A percentile compares a stretch with the other conserved stretches of the same genome.
phyloP scores from a whole-genome alignment of 2,113 vertebrate species.

The Hippocampus comes region DNA sequence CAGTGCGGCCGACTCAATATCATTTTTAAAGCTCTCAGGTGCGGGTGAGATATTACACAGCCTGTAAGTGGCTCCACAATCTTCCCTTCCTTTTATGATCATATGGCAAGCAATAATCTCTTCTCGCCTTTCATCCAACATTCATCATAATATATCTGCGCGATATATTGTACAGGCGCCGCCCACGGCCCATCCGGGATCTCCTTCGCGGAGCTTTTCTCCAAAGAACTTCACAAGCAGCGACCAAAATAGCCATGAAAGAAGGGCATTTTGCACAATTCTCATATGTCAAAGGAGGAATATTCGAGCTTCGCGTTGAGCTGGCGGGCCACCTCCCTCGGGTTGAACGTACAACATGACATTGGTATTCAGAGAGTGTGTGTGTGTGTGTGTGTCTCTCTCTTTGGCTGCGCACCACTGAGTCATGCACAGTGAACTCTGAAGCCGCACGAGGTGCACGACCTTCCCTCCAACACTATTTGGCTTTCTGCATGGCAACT shows the following conservation, averaged over 20 bases:
- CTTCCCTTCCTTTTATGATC: conserved; percentile 7
- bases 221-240: conserved; percentile 35
- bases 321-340: conserved; percentile 12
- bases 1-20: not conserved
- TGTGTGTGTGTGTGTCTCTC: conserved; percentile 6
- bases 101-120: conserved; percentile 10
- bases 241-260: conserved; percentile 28
- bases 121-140: conserved; percentile 8
- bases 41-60: conserved; percentile 1
- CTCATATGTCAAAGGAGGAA: not conserved
- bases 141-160: conserved; percentile 2
- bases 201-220: conserved; percentile 13
- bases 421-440: conserved; percentile 54
- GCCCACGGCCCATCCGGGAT: conserved; percentile 15
- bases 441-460: conserved; percentile 38
- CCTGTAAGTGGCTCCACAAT: conserved; percentile 4
- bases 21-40: conserved; percentile 10
- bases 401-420: conserved; percentile 44
- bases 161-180: conserved; percentile 15
- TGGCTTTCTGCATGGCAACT: conserved; percentile 48
- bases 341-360: conserved; percentile 33
- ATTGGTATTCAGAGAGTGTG: conserved; percentile 39
- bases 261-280: not conserved
- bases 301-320: not conserved
- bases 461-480: conserved; percentile 57